Evolutionary conservation across 2,888 invertebrate genomes (phyloP), one percentile per base, ranked within the genome.

Genomic region (Epinotia brunnichana): DNA sequence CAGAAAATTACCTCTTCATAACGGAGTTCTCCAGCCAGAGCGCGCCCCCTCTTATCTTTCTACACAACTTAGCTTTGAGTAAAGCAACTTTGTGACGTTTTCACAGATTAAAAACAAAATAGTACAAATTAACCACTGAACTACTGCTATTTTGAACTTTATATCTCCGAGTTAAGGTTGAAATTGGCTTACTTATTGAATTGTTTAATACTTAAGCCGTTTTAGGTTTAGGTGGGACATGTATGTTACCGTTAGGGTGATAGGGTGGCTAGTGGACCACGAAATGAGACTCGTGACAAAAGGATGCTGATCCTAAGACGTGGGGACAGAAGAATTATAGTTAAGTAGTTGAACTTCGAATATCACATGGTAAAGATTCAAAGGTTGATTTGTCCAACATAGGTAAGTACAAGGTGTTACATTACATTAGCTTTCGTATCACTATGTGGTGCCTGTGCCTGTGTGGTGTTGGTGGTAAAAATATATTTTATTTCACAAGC

Each of bases 221-320:
- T 63, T 63, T 51, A n/a, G 29, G n/a, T 48, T 63, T 62, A 29
- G 17, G 11, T n/a, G 39, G 66, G 24, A 54, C 19, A 35, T 64
- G 66, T 54, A 39, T 66, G 66, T 66, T 56, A 41, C 66, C n/a
- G 66, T 66, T 66, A 66, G 66, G 66, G 66, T 24, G 66, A 64
- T 67, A n/a, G 67, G 67, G 67, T 59, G 67, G 48, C 67, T 68
- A 68, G 67, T 68, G 67, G 67, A 68, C 57, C 67, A 59, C 44
- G 67, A 68, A 68, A 68, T 68, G 67, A 68, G 67, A 48, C 48
- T 57, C 67, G 67, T 68, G 67, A 68, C 67, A 59, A 59, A 67
- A 59, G 66, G 66, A 66, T 66, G 54, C 67, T 68, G 67, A 68
- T 59, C 57, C 57, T 68, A 59, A 68, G 56, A 68, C 24, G 56